Percentiles rank a stretch among this genome's conserved stretches.
phyloP scores from a whole-genome alignment of 2,113 vertebrate species.

The Aramus guarauna region DNA sequence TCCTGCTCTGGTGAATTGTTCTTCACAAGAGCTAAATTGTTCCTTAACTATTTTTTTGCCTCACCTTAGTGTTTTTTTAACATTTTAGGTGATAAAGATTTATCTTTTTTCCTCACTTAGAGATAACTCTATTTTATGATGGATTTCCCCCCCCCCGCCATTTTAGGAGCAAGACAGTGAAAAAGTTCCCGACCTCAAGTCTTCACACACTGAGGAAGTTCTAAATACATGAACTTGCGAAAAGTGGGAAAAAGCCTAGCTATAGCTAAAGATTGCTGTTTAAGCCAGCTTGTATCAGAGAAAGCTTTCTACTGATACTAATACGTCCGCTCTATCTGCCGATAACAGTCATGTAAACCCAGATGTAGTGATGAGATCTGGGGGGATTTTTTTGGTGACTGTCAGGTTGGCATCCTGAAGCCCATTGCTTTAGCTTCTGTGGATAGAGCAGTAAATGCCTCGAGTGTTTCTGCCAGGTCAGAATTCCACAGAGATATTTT shows the following conservation, averaged over 20 bases:
- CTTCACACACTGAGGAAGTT: background rate
- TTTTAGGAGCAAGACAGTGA: background rate
- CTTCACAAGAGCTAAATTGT: background rate
- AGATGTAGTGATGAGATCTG: background rate
- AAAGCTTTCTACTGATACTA: background rate
- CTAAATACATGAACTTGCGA: background rate
- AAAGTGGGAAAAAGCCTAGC: background rate
- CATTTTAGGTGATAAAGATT: background rate
- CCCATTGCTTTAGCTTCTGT: background rate
- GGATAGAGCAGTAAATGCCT: slow-evolving; percentile 11
- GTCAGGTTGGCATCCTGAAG: background rate
- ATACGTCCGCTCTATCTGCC: background rate
- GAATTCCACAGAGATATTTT: slow-evolving; percentile 1
- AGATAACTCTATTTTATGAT: background rate
- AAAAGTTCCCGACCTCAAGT: background rate
- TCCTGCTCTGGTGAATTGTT: background rate
- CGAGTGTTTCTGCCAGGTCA: slow-evolving; percentile 10
- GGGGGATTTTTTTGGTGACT: background rate
- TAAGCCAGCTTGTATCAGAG: background rate
- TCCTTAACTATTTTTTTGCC: background rate
- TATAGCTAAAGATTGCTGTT: background rate
- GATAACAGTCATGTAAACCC: background rate
- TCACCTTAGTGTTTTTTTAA: background rate
- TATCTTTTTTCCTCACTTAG: background rate
- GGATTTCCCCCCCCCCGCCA: background rate